Evolutionary conservation across 2,888 invertebrate species (phyloP).

Genomic region (Sacculina carcini): DNA sequence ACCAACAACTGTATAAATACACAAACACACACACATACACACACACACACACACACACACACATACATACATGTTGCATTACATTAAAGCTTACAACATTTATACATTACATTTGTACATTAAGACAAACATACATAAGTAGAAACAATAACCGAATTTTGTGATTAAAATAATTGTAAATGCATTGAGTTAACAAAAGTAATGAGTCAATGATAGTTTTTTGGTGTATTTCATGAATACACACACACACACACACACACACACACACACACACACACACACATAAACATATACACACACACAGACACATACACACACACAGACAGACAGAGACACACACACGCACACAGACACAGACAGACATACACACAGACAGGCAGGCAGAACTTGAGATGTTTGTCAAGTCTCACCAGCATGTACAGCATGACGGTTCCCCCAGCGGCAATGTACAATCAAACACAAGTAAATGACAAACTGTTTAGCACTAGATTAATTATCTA

Average conservation of each 20-base stretch:
- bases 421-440: no score
- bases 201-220: background rate
- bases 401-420: no score
- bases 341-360: no score
- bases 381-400: no score
- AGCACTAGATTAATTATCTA: no score
- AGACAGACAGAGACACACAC: background rate
- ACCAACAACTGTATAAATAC: conserved; percentile 30
- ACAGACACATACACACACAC: background rate
- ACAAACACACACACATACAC: background rate
- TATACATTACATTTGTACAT: background rate
- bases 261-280: background rate
- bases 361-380: no score
- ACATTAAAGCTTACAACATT: background rate
- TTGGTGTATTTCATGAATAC: background rate
- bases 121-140: background rate
- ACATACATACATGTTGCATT: background rate
- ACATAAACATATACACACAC: conserved; percentile 1
- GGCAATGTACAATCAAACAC: no score
- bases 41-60: no score
- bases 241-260: background rate
- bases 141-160: background rate
- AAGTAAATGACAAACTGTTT: no score
- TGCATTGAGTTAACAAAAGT: background rate
- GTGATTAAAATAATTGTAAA: background rate